A percentile compares a stretch with the other conserved stretches of the same genome.
phyloP scores from a whole-genome alignment of 2,797 vertebrate genomes.

The Chelmon rostratus region DNA sequence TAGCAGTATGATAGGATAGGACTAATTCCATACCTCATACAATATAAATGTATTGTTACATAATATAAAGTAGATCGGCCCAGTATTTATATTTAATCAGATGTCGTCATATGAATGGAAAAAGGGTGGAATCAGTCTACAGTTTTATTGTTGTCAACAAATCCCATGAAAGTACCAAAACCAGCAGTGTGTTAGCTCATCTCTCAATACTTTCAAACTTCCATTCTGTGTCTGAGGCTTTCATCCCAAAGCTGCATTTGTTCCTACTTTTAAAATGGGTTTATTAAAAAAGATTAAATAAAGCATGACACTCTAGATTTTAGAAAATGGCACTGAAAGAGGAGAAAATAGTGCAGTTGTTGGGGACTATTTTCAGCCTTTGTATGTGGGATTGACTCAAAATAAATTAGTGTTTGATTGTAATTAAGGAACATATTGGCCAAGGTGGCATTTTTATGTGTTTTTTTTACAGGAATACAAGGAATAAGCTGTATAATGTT shows the following conservation, averaged over 20 bases:
- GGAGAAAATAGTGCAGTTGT: not conserved
- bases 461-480: not conserved
- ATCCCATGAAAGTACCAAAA: not conserved
- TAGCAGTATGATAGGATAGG: not conserved
- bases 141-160: not conserved
- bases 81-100: conserved; percentile 21
- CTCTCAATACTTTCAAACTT: not conserved
- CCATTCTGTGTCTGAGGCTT: not conserved
- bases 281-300: not conserved
- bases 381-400: not conserved
- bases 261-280: not conserved
- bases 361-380: conserved; percentile 8
- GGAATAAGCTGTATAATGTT: not conserved
- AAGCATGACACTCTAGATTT: not conserved
- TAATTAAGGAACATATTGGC: not conserved
- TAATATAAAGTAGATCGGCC: not conserved
- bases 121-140: not conserved
- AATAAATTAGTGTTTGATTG: not conserved
- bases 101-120: not conserved
- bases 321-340: not conserved
- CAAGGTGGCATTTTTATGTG: not conserved
- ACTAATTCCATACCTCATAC: conserved; percentile 2
- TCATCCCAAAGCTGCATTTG: not conserved
- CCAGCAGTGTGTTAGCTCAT: not conserved
- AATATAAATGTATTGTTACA: conserved; percentile 26